Percentiles rank a stretch among this genome's conserved stretches.
Evolutionary conservation across 2,888 invertebrate species (phyloP).

Genomic region (Meta bourneti): DNA sequence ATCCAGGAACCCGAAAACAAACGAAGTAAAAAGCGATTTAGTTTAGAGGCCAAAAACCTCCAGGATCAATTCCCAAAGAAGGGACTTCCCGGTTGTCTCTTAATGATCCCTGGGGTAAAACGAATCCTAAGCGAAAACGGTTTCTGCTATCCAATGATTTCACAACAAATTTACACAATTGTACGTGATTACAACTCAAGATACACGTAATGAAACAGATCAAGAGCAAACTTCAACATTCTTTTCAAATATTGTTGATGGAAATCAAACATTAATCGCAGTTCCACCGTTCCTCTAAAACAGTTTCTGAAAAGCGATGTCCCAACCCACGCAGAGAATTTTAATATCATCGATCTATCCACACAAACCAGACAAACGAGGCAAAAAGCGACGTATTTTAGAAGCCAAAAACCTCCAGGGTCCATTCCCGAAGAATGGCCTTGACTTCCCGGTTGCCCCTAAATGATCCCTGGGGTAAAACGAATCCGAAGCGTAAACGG

Average conservation of each 20-base stretch:
- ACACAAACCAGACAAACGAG: not conserved
- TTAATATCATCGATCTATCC: not conserved
- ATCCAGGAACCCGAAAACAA: not conserved
- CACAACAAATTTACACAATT: not conserved
- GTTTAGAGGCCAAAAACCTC: not conserved
- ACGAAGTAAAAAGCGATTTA: not conserved
- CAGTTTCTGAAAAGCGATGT: not conserved
- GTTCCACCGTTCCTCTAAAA: not conserved
- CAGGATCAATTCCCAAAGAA: constrained; percentile 26
- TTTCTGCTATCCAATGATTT: not conserved
- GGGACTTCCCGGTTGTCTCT: constrained; percentile 3
- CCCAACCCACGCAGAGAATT: not conserved
- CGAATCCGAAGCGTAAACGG: constrained; percentile 41
- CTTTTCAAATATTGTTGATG: no score
- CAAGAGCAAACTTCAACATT: not conserved
- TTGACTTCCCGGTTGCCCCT: constrained; percentile 14
- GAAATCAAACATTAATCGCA: no score
- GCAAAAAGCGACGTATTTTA: not conserved
- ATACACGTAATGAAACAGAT: not conserved
- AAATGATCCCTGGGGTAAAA: constrained; percentile 20
- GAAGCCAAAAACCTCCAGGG: constrained; percentile 3
- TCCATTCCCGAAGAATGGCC: constrained; percentile 24
- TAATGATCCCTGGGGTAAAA: constrained; percentile 16
- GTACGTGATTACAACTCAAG: not conserved
- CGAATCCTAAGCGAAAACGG: constrained; percentile 42